Evolutionary conservation across 2,113 vertebrate genomes (phyloP).

Genomic region (Steatornis caripensis): DNA sequence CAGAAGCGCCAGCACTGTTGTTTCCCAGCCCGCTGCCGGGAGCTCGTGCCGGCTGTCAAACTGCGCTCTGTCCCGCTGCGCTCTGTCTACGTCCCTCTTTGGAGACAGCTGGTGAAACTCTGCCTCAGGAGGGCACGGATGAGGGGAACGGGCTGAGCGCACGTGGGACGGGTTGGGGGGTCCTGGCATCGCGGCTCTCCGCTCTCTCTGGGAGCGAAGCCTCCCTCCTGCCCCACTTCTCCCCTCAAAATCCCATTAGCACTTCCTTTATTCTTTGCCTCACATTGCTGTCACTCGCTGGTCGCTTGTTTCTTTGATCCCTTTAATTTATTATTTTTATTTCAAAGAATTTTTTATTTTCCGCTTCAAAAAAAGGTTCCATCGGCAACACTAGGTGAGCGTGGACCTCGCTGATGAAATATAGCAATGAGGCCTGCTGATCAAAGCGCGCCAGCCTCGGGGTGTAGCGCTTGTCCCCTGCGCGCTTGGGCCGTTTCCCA

Average conservation of each 20-base stretch:
- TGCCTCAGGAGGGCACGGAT: not conserved
- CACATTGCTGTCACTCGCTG: not conserved
- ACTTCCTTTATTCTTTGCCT: not conserved
- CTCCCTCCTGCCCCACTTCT: not conserved
- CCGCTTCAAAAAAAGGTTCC: not conserved
- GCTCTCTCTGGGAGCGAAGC: not conserved
- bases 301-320: not conserved
- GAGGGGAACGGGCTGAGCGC: not conserved
- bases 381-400: not conserved
- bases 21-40: not conserved
- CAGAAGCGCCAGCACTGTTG: not conserved
- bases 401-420: not conserved
- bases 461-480: not conserved
- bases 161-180: accelerated
- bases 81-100: not conserved
- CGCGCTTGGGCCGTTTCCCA: not conserved
- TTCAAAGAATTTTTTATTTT: not conserved
- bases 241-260: constrained; percentile 19
- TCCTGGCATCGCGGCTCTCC: not conserved
- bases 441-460: accelerated
- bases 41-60: not conserved
- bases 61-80: accelerated
- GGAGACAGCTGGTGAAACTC: accelerated
- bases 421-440: not conserved
- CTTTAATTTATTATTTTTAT: not conserved